Evolutionary conservation across 2,888 invertebrate genomes (phyloP).

Genomic region (Plagodis dolabraria): DNA sequence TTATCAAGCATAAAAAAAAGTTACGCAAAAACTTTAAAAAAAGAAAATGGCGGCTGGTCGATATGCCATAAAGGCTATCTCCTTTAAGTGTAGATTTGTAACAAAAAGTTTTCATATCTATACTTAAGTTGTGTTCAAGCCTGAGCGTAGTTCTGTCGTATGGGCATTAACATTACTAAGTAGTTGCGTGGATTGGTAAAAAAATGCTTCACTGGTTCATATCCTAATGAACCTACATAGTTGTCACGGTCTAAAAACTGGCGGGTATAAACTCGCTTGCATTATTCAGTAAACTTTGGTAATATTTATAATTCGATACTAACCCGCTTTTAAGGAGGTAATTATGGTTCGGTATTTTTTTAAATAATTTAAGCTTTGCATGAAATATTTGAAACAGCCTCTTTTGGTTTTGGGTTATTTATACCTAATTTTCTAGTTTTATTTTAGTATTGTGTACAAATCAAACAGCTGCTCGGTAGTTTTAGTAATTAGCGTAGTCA

Average conservation of each 20-base stretch:
- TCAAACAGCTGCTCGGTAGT: too few relatives aligned
- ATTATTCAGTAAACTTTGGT: constrained; percentile 23
- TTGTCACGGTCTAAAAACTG: constrained; percentile 23
- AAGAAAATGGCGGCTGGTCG: too few relatives aligned
- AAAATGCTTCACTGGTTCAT: constrained; percentile 19
- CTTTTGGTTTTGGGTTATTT: constrained; percentile 72
- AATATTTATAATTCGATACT: constrained; percentile 20
- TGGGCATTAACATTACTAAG: neutral
- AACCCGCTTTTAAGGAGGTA: constrained; percentile 24
- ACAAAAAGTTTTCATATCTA: too few relatives aligned
- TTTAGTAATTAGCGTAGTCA: too few relatives aligned
- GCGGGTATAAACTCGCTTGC: constrained; percentile 23
- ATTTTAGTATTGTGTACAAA: constrained; percentile 14
- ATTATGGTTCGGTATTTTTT: constrained; percentile 16
- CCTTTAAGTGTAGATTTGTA: too few relatives aligned
- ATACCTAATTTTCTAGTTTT: constrained; percentile 38
- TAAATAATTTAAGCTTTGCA: constrained; percentile 62
- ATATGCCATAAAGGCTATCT: too few relatives aligned
- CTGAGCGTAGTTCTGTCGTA: too few relatives aligned
- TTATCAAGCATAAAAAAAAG: too few relatives aligned
- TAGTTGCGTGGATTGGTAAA: constrained; percentile 16
- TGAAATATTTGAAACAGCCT: constrained; percentile 81
- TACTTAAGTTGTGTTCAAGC: too few relatives aligned
- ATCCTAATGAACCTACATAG: constrained; percentile 16
- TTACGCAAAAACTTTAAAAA: too few relatives aligned